These are phyloP conservation scores for Habropoda laboriosa DNA, from an alignment of 1,140 invertebrate genomes.

Conservation along the genomic window DNA sequence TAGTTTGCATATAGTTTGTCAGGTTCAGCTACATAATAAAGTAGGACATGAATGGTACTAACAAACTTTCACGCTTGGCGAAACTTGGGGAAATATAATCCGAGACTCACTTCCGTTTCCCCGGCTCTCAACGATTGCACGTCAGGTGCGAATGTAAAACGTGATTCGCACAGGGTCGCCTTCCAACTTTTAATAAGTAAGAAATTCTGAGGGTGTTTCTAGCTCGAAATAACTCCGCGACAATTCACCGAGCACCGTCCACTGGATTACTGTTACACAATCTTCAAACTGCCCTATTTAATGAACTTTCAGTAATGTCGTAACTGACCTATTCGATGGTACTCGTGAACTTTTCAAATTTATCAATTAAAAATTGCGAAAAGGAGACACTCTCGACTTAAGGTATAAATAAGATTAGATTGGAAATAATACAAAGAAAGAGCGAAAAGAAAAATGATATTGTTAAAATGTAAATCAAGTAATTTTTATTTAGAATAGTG, in stretches of 20 bases:
- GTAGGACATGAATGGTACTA: conserved; percentile 14
- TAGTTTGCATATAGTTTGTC: not conserved
- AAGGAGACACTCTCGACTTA: too few relatives aligned
- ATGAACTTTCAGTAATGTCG: not conserved
- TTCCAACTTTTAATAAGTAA: conserved; percentile 54
- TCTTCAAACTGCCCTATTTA: not conserved
- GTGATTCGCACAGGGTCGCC: conserved; percentile 29
- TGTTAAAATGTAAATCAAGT: too few relatives aligned
- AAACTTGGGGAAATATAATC: conserved; percentile 53
- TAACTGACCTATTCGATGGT: not conserved
- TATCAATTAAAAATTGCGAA: too few relatives aligned
- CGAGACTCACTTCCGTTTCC: conserved; percentile 22
- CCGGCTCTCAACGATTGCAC: conserved; percentile 18
- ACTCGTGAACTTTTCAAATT: too few relatives aligned
- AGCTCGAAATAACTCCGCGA: conserved; percentile 38
- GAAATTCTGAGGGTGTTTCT: conserved; percentile 26
- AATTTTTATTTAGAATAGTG: not conserved
- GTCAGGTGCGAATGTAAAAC: conserved; percentile 49
- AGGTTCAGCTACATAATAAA: conserved; percentile 13
- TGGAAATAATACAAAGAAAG: too few relatives aligned
- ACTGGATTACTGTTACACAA: not conserved
- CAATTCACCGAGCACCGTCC: conserved; percentile 6
- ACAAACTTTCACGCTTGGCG: conserved; percentile 28
- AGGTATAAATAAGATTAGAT: too few relatives aligned
- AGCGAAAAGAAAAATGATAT: too few relatives aligned